These are phyloP conservation scores for Emydura subglobosa DNA, from an alignment of 2,113 vertebrate species.

Conservation along the genomic window DNA sequence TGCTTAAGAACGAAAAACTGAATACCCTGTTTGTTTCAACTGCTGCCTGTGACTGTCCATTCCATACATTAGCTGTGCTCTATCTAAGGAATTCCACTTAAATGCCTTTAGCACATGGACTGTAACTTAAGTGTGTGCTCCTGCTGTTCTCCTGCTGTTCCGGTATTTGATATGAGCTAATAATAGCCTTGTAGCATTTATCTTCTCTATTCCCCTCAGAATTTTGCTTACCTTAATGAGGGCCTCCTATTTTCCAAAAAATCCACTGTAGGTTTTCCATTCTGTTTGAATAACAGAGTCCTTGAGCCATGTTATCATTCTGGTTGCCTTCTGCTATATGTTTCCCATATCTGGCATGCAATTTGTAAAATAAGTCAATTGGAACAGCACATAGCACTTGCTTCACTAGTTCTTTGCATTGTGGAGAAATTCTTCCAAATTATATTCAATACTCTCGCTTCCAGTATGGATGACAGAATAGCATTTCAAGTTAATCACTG, in stretches of 20 bases:
- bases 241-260: neutral
- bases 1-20: neutral
- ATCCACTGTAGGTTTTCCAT: neutral
- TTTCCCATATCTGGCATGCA: neutral
- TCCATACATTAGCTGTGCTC: neutral
- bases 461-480: neutral
- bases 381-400: neutral
- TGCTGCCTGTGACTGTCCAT: neutral
- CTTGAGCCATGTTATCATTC: neutral
- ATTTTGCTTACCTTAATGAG: slow-evolving; percentile 36
- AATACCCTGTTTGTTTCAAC: neutral
- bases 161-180: slow-evolving; percentile 26
- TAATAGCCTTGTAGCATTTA: slow-evolving; percentile 46
- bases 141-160: neutral
- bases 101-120: slow-evolving; percentile 38
- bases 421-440: neutral
- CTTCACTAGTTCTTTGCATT: neutral
- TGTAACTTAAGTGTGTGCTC: neutral
- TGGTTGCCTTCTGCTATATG: neutral
- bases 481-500: neutral
- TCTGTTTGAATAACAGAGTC: neutral
- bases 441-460: neutral
- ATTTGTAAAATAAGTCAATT: neutral
- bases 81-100: slow-evolving; percentile 43
- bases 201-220: slow-evolving; percentile 7